Percentiles rank a stretch among this genome's conserved stretches.
phyloP scores from a whole-genome alignment of 2,113 vertebrate genomes.

The Syngnathus scovelli region DNA sequence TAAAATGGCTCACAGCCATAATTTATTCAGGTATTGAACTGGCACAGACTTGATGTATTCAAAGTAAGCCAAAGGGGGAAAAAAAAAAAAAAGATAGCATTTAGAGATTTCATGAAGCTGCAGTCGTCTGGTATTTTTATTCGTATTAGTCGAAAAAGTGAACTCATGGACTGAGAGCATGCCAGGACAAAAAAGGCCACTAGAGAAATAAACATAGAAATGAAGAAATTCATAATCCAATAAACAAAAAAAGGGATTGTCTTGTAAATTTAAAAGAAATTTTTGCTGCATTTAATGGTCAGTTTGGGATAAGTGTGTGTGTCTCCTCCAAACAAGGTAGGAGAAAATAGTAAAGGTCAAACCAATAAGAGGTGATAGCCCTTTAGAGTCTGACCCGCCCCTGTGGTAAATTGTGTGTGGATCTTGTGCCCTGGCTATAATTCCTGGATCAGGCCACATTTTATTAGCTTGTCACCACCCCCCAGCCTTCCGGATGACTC shows the following conservation, averaged over 20 bases:
- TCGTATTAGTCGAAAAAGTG: constrained; percentile 50
- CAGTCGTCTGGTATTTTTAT: constrained; percentile 49
- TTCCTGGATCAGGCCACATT: constrained; percentile 64
- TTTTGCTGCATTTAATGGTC: constrained; percentile 7
- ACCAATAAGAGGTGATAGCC: constrained; percentile 43
- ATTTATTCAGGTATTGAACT: constrained; percentile 63
- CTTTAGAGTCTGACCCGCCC: constrained; percentile 38
- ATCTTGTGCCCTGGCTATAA: constrained; percentile 53
- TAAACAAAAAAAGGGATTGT: too few species aligned
- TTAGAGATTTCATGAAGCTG: constrained; percentile 51
- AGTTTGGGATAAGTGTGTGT: neutral
- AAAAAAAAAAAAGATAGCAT: constrained; percentile 37
- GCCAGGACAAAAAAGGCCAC: constrained; percentile 13
- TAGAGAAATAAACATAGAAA: constrained; percentile 25
- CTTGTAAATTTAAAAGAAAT: neutral
- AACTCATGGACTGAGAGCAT: constrained; percentile 34
- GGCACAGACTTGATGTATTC: constrained; percentile 47
- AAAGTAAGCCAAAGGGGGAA: constrained; percentile 27
- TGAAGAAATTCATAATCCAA: too few species aligned
- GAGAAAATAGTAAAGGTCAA: constrained; percentile 50
- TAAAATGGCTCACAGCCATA: constrained; percentile 55
- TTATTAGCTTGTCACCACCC: constrained; percentile 53
- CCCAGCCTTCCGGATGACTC: constrained; percentile 19
- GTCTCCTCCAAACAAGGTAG: constrained; percentile 40
- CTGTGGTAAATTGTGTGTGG: constrained; percentile 36